Evolutionary conservation across 2,797 vertebrate genomes (phyloP).

Genomic region (Microctenopoma steveboyesi): DNA sequence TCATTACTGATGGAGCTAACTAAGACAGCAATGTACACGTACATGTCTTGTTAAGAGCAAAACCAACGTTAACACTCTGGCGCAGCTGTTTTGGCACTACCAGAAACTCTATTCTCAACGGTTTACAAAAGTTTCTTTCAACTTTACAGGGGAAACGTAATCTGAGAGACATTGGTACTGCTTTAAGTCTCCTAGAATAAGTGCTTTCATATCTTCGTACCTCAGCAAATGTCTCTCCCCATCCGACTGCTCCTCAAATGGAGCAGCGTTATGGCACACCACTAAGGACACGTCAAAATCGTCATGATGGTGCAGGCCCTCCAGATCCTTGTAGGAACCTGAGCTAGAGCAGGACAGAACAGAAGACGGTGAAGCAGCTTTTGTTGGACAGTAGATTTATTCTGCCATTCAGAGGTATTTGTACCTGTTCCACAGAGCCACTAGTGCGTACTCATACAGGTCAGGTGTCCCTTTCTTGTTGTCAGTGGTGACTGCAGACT

Average conservation of each 20-base stretch:
- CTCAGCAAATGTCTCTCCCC: constrained; percentile 92
- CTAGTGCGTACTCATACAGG: constrained; percentile 93
- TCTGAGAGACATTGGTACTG: no score
- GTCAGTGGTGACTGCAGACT: constrained; percentile 75
- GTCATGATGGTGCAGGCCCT: constrained; percentile 94
- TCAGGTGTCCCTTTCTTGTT: constrained; percentile 88
- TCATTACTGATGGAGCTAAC: no score
- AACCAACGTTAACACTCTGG: no score
- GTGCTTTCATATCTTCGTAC: constrained; percentile 70
- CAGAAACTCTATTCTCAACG: no score
- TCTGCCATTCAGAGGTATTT: rapidly evolving
- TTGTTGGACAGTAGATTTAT: rapidly evolving
- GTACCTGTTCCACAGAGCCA: constrained; percentile 97
- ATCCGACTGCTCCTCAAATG: constrained; percentile 97
- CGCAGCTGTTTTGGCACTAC: no score
- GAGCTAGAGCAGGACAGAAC: constrained; percentile 48
- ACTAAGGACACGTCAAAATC: constrained; percentile 97
- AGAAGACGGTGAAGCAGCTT: background rate
- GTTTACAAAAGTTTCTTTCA: no score
- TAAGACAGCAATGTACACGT: no score
- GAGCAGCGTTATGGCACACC: constrained; percentile 93
- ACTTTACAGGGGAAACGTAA: no score
- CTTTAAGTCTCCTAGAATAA: constrained; percentile 2
- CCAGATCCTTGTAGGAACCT: constrained; percentile 91
- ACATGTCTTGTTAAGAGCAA: no score